Conservation (phyloP, 2,113 vertebrate genomes). For the Megalops atlanticus region DNA sequence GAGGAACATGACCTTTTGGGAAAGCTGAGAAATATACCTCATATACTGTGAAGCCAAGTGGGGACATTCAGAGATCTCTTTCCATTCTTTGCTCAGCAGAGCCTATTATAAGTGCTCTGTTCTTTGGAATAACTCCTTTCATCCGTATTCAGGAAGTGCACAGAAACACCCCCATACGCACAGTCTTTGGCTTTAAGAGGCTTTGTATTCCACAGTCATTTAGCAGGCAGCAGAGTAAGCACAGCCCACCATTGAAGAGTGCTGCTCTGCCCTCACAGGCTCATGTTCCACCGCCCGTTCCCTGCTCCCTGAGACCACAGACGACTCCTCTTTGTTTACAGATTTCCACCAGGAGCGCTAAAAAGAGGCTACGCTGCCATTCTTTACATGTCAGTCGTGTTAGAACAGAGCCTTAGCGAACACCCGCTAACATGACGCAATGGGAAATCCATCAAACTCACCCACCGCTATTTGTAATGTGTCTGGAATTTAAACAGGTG, state of each 20-base stretch:
- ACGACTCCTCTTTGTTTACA: constrained; percentile 31
- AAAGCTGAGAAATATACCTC: too few species aligned
- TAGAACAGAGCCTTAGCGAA: background rate
- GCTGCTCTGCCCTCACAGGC: background rate
- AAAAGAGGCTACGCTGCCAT: background rate
- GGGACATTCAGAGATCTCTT: too few species aligned
- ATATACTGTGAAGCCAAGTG: too few species aligned
- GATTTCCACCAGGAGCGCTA: constrained; percentile 12
- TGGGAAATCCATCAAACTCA: constrained; percentile 22
- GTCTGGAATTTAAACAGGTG: background rate
- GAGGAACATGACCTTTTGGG: too few species aligned
- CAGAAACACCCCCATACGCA: background rate
- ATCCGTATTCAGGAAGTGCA: background rate
- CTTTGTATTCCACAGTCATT: background rate
- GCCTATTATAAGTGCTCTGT: background rate
- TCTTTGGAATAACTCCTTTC: background rate
- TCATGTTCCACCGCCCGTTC: background rate
- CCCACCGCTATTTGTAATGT: background rate
- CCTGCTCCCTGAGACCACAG: background rate
- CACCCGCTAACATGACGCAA: constrained; percentile 12
- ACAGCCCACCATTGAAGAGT: background rate
- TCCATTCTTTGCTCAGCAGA: too few species aligned
- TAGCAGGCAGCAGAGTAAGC: background rate
- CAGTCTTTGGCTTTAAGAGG: background rate
- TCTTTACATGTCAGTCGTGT: background rate